phyloP scores from a whole-genome alignment of 1,140 invertebrate genomes.

The Hyles euphorbiae region DNA sequence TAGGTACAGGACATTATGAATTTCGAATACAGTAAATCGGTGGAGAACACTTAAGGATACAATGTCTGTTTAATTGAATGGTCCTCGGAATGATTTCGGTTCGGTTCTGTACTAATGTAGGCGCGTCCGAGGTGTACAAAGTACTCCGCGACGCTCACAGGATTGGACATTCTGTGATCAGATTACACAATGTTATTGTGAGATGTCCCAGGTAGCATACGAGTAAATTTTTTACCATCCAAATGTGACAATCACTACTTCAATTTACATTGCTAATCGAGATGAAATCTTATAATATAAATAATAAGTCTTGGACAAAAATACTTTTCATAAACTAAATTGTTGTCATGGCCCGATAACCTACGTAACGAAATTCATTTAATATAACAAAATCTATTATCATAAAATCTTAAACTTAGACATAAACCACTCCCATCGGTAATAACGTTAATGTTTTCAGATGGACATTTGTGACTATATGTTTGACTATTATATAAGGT shows the following conservation, averaged over 20 bases:
- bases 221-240: too few species aligned
- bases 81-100: too few species aligned
- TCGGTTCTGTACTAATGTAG: too few species aligned
- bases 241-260: conserved; percentile 17
- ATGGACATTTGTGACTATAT: conserved; percentile 56
- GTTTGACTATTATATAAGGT: conserved; percentile 48
- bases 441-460: conserved; percentile 56
- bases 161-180: neutral
- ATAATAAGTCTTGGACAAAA: conserved; percentile 48
- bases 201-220: conserved; percentile 8
- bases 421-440: conserved; percentile 63
- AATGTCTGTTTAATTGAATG: too few species aligned
- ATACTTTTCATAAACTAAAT: conserved; percentile 42
- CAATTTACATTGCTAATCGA: conserved; percentile 9
- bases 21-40: conserved; percentile 60
- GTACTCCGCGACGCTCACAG: too few species aligned
- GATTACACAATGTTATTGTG: neutral
- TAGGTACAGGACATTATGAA: conserved; percentile 37
- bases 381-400: conserved; percentile 56
- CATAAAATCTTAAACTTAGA: conserved; percentile 54
- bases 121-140: too few species aligned
- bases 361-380: conserved; percentile 56
- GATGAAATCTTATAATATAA: conserved; percentile 32
- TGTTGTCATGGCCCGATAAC: conserved; percentile 67
- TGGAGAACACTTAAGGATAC: conserved; percentile 48